A percentile compares a stretch with the other conserved stretches of the same genome.
Evolutionary conservation across 2,797 vertebrate genomes (phyloP).

Genomic region (Brotogeris chrysoptera): DNA sequence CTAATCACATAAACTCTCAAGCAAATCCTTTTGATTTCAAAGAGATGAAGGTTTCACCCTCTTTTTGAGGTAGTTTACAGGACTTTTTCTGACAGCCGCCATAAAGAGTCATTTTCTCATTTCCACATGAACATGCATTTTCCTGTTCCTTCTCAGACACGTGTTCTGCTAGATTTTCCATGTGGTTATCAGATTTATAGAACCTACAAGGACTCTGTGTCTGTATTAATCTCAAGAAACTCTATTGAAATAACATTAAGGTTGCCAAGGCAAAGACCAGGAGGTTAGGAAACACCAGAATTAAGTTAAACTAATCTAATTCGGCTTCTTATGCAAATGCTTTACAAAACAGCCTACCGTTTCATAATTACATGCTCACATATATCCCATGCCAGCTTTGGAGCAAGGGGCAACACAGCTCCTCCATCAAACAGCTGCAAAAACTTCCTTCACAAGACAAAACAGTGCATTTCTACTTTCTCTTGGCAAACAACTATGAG

Average conservation of each 20-base stretch:
- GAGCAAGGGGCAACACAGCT: neutral
- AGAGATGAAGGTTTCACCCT: constrained; percentile 23
- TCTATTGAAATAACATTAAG: constrained; percentile 34
- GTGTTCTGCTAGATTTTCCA: constrained; percentile 10
- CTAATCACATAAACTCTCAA: constrained; percentile 41
- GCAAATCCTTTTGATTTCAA: constrained; percentile 50
- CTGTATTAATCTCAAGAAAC: constrained; percentile 34
- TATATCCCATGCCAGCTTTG: neutral
- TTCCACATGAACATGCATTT: neutral
- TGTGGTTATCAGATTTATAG: constrained; percentile 32
- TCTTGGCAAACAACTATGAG: neutral
- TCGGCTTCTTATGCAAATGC: constrained; percentile 34
- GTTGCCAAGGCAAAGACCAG: constrained; percentile 7
- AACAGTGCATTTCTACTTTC: neutral
- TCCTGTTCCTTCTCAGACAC: neutral
- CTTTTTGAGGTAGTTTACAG: neutral
- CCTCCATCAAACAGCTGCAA: neutral
- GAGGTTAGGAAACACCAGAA: constrained; percentile 31
- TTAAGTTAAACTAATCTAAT: constrained; percentile 36
- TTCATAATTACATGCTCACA: neutral
- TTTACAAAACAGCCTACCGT: neutral
- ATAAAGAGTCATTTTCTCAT: neutral
- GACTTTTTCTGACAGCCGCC: neutral
- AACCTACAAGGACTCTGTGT: constrained; percentile 6
- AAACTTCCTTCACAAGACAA: neutral